Base-by-base conservation (phyloP, 23 tunicate species). In the Pegea sp. region DNA sequence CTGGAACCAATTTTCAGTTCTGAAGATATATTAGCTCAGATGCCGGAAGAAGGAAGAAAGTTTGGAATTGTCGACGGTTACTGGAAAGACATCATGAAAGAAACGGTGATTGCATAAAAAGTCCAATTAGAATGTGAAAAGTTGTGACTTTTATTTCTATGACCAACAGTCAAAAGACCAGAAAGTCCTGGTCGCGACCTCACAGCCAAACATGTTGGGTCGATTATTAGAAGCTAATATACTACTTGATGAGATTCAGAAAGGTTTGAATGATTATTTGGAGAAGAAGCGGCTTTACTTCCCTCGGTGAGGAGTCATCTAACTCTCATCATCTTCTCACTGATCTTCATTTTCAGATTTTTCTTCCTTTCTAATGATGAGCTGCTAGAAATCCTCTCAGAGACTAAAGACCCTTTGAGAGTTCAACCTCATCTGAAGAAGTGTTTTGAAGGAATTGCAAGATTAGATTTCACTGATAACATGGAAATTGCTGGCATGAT, bases 31-130 rank as follows among this genome's bases (percentile, higher is more conserved):
- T 63, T 87, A 44, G 97, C 97, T 28, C 97, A 87, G 69, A 87
- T 87, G 97, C 97, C 97, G 5, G 89, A 77, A 34, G 97, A 87
- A 54, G 97, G 97, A 30, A 43, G 97, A n/a, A 75, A 76, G 57
- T 87, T 87, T 64, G 86, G 87, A 22, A 87, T 87, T 26, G 97
- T 87, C 42, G 97, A 87, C 52, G 62, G 75, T 0, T 68, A 70
- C 48, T 87, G 97, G 97, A 64, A 74, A 53, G 97, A 87, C 26
- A 75, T 76, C 44, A 87, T 87, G 97, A 5, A 34, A 29, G 70
- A 75, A 29, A 68, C 88, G 42, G 88, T 76, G 34, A 38, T 68
- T 46, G 11, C 46, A 16, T 38, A 8, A 8, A 38, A 8, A 38
- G 46, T 38, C 11, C 46, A 16, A 8, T 38, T 38, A 38, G 11